phyloP scores from a whole-genome alignment of 2,113 vertebrate species.

The Sander lucioperca region DNA sequence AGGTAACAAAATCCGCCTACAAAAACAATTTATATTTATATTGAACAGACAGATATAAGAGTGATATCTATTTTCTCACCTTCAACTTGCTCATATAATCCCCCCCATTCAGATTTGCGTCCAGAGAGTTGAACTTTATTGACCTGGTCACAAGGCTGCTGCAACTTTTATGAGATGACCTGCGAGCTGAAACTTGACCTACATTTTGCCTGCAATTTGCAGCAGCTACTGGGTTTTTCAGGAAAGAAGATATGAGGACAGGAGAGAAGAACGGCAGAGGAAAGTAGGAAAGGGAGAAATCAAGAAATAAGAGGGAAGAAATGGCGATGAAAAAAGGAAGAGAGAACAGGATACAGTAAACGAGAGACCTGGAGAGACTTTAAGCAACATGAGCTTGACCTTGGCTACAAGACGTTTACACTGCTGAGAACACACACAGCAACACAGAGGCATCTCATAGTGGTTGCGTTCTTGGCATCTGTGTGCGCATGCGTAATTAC shows the following conservation, averaged over 20 bases:
- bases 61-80: background rate
- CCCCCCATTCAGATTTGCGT: constrained; percentile 5
- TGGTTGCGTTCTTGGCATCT: background rate
- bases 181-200: constrained; percentile 27
- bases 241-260: constrained; percentile 4
- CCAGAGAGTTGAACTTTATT: constrained; percentile 13
- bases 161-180: constrained; percentile 47
- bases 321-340: background rate
- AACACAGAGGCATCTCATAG: background rate
- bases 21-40: background rate
- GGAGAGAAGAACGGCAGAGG: background rate
- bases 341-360: constrained; percentile 4
- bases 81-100: background rate
- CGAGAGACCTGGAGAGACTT: constrained; percentile 1
- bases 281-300: background rate
- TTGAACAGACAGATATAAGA: background rate
- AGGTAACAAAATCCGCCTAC: background rate
- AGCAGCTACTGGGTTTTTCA: background rate
- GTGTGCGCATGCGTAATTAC: constrained; percentile 25
- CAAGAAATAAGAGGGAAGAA: background rate
- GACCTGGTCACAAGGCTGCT: constrained; percentile 37
- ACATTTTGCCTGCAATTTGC: constrained; percentile 44
- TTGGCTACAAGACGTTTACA: constrained; percentile 25
- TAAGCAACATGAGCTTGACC: constrained; percentile 26
- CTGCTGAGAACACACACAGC: constrained; percentile 17